Base-by-base conservation (phyloP, 2,797 vertebrate genomes). In the Gephyroberyx darwinii region DNA sequence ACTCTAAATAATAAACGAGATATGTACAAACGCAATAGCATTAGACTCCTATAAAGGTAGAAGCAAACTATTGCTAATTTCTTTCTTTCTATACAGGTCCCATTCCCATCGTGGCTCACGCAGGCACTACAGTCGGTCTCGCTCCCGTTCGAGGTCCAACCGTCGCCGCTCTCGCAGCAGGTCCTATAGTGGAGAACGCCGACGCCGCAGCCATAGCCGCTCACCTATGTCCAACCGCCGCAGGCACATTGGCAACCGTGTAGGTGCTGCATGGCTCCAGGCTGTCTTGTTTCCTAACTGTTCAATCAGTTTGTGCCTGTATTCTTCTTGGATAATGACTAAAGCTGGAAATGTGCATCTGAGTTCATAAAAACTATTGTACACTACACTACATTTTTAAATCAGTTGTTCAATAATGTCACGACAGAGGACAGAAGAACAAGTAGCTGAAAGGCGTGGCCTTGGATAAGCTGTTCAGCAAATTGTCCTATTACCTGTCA, bases 191-290 rank as follows among this genome's bases (percentile, higher is more conserved):
- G 93, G 96, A 74, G 97, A 98, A 69, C 92, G 93, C 0, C 94
- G 95, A 0, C 92, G 93, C 5, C 94, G 95, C 2, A 95, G 96
- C 76, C 96, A 96, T 78, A 98, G 96, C 88, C 97, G 95, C 62
- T 99, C 98, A 17, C 97, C 97, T 60, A 98, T 99, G 98, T 98
- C 97, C 83, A 96, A 95, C 72, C 96, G 96, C 41, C 93, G 97
- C 4, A 94, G 97, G 37, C 98, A 99, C 81, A 93, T 98, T 6
- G 97, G 98, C 43, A 98, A 97, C 91, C 93, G 96, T 84, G 97
- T 98, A 94, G 8, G 94, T 76, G 2, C 3, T 64, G 8, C 26
- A 1, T 53, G 7, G 1, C 33, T 8, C 33, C 26, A 26, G 26
- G 22, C 22, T 26, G 22, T 26, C 26, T 1, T 26, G 26, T 26